Base-by-base conservation (phyloP, 1,140 invertebrate genomes). In the Drusus annulatus region DNA sequence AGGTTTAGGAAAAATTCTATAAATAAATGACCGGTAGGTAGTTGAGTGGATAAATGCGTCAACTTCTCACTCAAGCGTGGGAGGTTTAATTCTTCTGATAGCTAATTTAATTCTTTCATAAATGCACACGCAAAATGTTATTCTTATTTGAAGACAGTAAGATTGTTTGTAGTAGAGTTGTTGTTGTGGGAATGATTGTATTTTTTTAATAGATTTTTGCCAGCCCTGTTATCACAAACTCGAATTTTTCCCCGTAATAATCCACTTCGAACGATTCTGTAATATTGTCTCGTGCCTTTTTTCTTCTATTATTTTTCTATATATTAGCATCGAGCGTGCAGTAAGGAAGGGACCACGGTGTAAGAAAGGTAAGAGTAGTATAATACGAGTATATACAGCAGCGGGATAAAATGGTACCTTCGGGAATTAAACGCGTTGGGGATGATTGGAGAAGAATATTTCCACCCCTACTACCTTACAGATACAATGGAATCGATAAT, bases 381-480 rank as follows among this genome's bases (percentile, higher is more conserved):
- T 45, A 45, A 45, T 45, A n/a, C n/a, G n/a, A n/a, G n/a, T n/a
- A 45, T 45, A 45, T 45, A 45, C 13, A 45, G 36, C 36, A 45
- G 8, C 13, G 36, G 36, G 36, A 10, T 45, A 45, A 31, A 65
- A 65, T 31, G 62, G 28, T 28, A 65, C 62, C 62, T 65, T 13
- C 21, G 62, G 62, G 62, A 65, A 65, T 25, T 65, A 65, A 65
- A 31, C 23, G 62, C 62, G 28, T 28, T 65, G 62, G 62, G 62
- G 62, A 65, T 65, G 62, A 65, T 65, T 65, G 62, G 62, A 28
- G 25, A 65, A 65, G 62, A 65, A 65, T 65, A 65, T 65, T 65
- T 65, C 36, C 21, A 13, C 21, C 62, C 28, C 62, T 23, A 65
- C 62, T 28, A 25, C n/a, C 62, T 13, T 31, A 16, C 28, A 65